These are phyloP conservation scores for Lasioglossum pauxillum DNA, from an alignment of 2,888 invertebrate genomes.

Conservation along the genomic window DNA sequence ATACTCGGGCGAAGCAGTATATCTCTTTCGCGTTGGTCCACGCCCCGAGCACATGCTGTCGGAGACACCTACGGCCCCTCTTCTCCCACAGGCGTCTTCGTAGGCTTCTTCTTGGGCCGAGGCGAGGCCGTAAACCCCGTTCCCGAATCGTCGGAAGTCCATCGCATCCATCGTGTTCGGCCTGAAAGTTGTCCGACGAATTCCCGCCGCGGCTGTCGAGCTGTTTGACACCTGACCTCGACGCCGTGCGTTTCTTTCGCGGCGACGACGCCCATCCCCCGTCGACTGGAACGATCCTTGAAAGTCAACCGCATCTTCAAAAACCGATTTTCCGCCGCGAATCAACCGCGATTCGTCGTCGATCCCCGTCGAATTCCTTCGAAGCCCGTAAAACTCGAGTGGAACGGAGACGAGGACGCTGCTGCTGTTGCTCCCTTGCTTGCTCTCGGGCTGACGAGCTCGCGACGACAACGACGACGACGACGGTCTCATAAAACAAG, in stretches of 20 bases:
- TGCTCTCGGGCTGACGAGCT: slow-evolving; percentile 65
- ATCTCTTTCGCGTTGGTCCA: slow-evolving; percentile 83
- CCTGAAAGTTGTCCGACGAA: slow-evolving; percentile 44
- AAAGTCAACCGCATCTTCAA: slow-evolving; percentile 16
- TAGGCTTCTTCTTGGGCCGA: slow-evolving; percentile 60
- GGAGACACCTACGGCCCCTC: slow-evolving; percentile 72
- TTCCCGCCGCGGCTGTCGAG: slow-evolving; percentile 48
- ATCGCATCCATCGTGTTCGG: slow-evolving; percentile 47
- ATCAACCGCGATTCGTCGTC: not conserved
- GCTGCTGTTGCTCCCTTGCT: slow-evolving; percentile 53
- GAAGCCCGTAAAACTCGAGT: slow-evolving; percentile 81
- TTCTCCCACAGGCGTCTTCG: slow-evolving; percentile 46
- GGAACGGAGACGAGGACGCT: slow-evolving; percentile 78
- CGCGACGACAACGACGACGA: not conserved
- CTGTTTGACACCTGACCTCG: slow-evolving; percentile 78
- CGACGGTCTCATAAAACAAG: slow-evolving; percentile 80
- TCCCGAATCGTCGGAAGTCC: slow-evolving; percentile 71
- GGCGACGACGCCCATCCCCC: slow-evolving; percentile 59
- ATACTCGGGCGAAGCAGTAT: slow-evolving; percentile 83
- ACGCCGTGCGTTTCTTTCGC: slow-evolving; percentile 68
- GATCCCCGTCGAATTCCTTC: slow-evolving; percentile 73
- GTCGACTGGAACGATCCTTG: slow-evolving; percentile 45
- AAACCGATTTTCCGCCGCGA: not conserved
- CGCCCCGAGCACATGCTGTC: slow-evolving; percentile 84
- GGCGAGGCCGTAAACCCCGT: slow-evolving; percentile 70